Evolutionary conservation across 2,113 vertebrate species (phyloP).

Genomic region (Phasianus colchicus): DNA sequence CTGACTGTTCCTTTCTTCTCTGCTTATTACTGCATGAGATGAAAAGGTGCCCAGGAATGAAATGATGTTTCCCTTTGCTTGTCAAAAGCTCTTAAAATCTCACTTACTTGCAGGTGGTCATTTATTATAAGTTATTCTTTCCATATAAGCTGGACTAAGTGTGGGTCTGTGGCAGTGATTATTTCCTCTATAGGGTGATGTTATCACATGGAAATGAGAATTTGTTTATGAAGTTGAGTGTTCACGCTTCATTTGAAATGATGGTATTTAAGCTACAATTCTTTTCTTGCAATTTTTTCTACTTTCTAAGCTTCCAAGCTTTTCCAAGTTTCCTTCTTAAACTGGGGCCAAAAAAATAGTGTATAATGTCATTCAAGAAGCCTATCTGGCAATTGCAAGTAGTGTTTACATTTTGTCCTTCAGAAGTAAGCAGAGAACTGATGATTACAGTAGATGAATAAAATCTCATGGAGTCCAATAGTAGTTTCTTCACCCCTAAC

Average conservation of each 20-base stretch:
- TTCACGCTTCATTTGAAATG: not conserved
- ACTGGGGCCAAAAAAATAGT: not conserved
- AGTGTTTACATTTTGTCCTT: not conserved
- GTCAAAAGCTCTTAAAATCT: not conserved
- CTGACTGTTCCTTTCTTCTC: not conserved
- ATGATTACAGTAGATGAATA: not conserved
- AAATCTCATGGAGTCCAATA: not conserved
- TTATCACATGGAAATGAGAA: not conserved
- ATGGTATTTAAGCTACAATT: not conserved
- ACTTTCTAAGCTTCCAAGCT: not conserved
- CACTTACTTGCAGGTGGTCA: not conserved
- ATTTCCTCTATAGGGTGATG: not conserved
- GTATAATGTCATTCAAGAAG: not conserved
- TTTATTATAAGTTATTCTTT: not conserved
- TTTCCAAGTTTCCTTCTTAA: not conserved
- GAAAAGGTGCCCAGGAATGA: accelerated
- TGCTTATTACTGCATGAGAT: not conserved
- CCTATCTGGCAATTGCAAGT: not conserved
- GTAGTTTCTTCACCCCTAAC: not conserved
- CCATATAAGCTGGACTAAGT: not conserved
- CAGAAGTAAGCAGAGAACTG: not conserved
- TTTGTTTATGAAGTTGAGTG: not conserved
- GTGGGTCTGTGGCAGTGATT: not conserved
- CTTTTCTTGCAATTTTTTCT: not conserved
- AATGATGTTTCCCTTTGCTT: not conserved